Base-by-base conservation (phyloP, 2,797 vertebrate species). In the Thripadectes ignobilis region DNA sequence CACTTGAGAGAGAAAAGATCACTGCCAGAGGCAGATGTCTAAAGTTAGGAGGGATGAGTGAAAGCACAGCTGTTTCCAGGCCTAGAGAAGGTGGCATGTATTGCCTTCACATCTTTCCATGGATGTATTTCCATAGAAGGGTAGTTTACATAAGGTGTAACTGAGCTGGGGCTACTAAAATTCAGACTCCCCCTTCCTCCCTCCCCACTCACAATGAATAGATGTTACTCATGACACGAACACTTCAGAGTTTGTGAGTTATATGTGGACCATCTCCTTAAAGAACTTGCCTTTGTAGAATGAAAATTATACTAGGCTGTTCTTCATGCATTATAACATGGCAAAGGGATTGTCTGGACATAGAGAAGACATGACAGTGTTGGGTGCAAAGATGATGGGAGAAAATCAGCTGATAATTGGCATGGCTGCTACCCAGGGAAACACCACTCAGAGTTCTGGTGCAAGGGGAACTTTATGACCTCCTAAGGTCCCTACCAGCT, bases 51-150 rank as follows among this genome's bases (percentile, higher is more conserved):
- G 11, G 6, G 17, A n/a, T 75, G 74, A 94, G 51, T 89, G 87
- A 91, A 92, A 76, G 74, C 12, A 13, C 88, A 91, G 3, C 55
- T 80, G 59, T 68, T 81, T 86, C 20, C 41, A 78, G 27, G 32
- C 7, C 1, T 6, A 45, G n/a, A 9, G 68, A 85, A 84, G 57
- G 41, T 85, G 62, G 18, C 38, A 69, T 3, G 4, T 55, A 27
- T 23, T 85, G 46, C 39, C 55, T 94, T 78, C 61, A 66, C 52
- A 38, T 79, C 46, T 89, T 88, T 69, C 54, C 34, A 58, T 8
- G 23, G 19, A 54, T 80, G 19, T 85, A 45, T 59, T 71, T 55
- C 75, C 78, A 15, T 21, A 54, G 61, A 88, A 91, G 69, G 48
- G 19, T 57, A 38, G 10, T 29, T 93, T 54, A 61, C 34, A 26